phyloP scores from a whole-genome alignment of 2,797 vertebrate species.

The Poeciliopsis presidionis region DNA sequence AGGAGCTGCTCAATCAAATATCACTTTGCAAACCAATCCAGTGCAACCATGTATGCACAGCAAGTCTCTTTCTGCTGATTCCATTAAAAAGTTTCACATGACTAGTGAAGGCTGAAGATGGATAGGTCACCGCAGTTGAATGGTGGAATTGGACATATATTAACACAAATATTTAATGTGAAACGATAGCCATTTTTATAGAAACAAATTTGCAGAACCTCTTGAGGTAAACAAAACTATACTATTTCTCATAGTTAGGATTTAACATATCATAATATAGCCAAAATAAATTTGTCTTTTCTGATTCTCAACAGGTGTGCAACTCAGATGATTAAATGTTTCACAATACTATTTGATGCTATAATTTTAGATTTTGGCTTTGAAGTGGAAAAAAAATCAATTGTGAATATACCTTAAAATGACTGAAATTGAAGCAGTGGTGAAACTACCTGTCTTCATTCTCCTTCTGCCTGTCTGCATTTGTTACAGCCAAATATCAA shows the following conservation, averaged over 20 bases:
- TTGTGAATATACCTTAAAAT: background rate
- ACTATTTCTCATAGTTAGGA: background rate
- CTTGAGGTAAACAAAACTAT: background rate
- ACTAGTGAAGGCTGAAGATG: constrained; percentile 49
- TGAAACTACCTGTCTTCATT: constrained; percentile 26
- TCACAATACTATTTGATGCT: background rate
- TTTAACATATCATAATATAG: too few species aligned
- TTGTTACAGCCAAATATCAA: constrained; percentile 31
- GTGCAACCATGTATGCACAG: constrained; percentile 41
- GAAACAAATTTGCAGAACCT: background rate
- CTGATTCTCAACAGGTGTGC: background rate
- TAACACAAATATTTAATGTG: constrained; percentile 12
- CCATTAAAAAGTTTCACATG: constrained; percentile 60
- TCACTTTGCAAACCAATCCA: constrained; percentile 46
- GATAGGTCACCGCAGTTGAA: constrained; percentile 8
- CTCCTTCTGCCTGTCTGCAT: background rate
- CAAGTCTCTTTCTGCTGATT: constrained; percentile 32
- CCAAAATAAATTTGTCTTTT: too few species aligned
- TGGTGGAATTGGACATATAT: constrained; percentile 6
- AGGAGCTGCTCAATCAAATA: constrained; percentile 57
- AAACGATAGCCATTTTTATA: constrained; percentile 3
- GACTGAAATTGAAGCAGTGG: constrained; percentile 34
- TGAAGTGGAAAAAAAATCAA: background rate
- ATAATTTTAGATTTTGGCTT: background rate
- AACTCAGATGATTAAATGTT: background rate